Evolutionary conservation across 2,888 invertebrate genomes (phyloP), one percentile per base, ranked within the genome.

Genomic region (Chromoteleia sp.): DNA sequence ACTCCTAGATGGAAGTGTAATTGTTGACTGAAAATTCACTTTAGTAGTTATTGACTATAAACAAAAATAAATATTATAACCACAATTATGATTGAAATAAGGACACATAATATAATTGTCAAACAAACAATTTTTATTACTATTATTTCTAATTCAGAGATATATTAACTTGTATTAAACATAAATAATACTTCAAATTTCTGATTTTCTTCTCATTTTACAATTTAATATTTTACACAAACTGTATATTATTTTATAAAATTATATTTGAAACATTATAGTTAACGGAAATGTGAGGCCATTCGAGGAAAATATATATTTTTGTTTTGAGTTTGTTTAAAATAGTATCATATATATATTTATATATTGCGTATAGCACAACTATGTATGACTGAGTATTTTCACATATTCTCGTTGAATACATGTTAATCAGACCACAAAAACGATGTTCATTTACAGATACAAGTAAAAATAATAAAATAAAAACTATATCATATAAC

Each of bases 101-200:
- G 6, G n/a, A 14, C 15, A 36, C 14, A 30, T 8, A 70, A 21
- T 30, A 52, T 74, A 52, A 65, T 75, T 58, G 75, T 75, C 65
- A 75, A 75, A 75, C 75, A 75, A 75, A 65, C 65, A 75, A 63
- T 75, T 65, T 75, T 65, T 74, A 75, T 75, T 75, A 75, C 65
- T 50, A 75, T 41, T 54, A 45, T 48, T 56, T 12, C 75, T 75
- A 75, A 56, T 65, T 75, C 75, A 65, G 65, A 54, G 75, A 75
- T 65, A 75, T 75, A 75, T 75, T 75, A 75, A 65, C 75, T 75
- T 58, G 75, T 75, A 65, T 74, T 74, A 65, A 74, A 74, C 74
- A 74, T 74, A 74, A 74, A 65, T 74, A 74, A 74, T 74, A 74
- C 74, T 74, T 65, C 15, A 12, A 74, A 74, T 45, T 73, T 74